phyloP scores from a whole-genome alignment of 1,140 invertebrate genomes.

The Bombus sibiricus region DNA sequence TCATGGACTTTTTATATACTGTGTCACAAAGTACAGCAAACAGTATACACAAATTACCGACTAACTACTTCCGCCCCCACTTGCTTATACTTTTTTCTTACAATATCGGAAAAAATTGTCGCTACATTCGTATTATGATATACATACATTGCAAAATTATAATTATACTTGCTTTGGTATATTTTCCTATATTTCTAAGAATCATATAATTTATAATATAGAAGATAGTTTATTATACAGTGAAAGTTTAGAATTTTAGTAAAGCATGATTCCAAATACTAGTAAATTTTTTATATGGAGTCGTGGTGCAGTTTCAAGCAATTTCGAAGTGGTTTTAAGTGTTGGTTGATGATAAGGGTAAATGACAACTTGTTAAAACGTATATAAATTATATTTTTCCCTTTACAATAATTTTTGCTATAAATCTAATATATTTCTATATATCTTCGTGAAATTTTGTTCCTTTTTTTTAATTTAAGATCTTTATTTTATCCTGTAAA shows the following conservation, averaged over 20 bases:
- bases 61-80: slow-evolving; percentile 57
- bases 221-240: neutral
- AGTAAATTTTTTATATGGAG: slow-evolving; percentile 6
- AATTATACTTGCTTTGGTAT: slow-evolving; percentile 44
- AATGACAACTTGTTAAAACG: neutral
- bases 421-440: neutral
- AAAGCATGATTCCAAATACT: neutral
- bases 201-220: slow-evolving; percentile 10
- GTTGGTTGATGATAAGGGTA: neutral
- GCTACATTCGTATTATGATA: neutral
- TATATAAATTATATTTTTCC: neutral
- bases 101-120: slow-evolving; percentile 3
- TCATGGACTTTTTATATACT: slow-evolving; percentile 41
- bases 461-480: neutral
- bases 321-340: too few relatives aligned
- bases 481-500: neutral
- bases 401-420: neutral
- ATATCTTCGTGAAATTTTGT: neutral
- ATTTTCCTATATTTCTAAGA: slow-evolving; percentile 13
- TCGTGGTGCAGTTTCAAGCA: neutral
- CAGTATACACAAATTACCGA: slow-evolving; percentile 59
- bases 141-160: slow-evolving; percentile 24
- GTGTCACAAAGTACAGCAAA: slow-evolving; percentile 53
- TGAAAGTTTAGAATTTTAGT: neutral
- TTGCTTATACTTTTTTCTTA: slow-evolving; percentile 49